Conservation (phyloP, 2,797 vertebrate genomes). For the Schizopygopsis malacanthus region DNA sequence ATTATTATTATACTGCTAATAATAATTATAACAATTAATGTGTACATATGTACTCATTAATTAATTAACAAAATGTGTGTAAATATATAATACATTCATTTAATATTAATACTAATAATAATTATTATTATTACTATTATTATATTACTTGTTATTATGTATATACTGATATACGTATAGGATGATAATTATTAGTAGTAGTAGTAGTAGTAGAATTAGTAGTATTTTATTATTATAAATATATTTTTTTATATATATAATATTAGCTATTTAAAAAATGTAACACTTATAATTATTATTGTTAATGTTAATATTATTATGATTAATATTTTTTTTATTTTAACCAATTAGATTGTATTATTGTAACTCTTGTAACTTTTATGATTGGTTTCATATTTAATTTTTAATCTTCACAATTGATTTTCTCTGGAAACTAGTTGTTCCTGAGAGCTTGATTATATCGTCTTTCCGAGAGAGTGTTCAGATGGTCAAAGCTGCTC, state of each 20-base stretch:
- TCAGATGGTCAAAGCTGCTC: constrained; percentile 66
- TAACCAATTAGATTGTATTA: neutral
- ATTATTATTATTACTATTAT: neutral
- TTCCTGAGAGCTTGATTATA: constrained; percentile 65
- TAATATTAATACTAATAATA: neutral
- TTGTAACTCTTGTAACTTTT: neutral
- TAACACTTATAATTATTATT: no score
- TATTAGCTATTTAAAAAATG: no score
- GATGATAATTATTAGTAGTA: neutral
- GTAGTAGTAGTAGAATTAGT: no score
- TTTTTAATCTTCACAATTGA: neutral
- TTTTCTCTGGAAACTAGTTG: constrained; percentile 50
- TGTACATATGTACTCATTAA: neutral
- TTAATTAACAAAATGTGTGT: no score
- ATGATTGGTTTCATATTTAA: neutral
- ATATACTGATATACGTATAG: neutral
- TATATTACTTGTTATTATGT: no score
- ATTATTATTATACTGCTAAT: neutral
- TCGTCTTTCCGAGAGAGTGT: constrained; percentile 72
- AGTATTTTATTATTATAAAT: no score
- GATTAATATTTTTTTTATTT: neutral
- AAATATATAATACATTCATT: no score
- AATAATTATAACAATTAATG: neutral
- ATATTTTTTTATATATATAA: no score
- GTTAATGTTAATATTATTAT: neutral